Evolutionary conservation across 2,113 vertebrate genomes (phyloP), one percentile per base, ranked within the genome.

Genomic region (Daboia siamensis): DNA sequence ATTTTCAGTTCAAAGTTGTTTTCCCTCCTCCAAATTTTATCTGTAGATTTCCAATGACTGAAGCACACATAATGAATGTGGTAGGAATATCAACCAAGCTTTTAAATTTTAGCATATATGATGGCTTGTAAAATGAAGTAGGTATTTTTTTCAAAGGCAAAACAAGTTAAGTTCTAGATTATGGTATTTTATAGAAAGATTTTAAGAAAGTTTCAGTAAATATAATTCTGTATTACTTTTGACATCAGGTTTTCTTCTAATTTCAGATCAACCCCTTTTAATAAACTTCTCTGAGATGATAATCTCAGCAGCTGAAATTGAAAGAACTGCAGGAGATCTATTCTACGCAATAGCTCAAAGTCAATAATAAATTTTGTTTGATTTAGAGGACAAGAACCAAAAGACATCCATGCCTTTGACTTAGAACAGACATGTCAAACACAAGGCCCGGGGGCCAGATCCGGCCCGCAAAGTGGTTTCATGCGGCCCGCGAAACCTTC

Each of bases 351-450:
- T 55, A 92, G 86, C 51, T 87, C 86, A 74, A 88, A 88, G 86
- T 33, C 91, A 88, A 26, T 15, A 92, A 55, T 88, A 92, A 88
- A 80, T 92, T 74, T 91, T 61, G 56, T 46, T 86, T 86, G 84
- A 86, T 46, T 23, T 59, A 10, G 5, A 51, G 17, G 44, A 48
- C 80, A 54, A 69, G 51, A 55, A 54, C n/a, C 69, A 69, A 88
- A 92, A 69, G 24, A 88, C n/a, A 88, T 56, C 48, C n/a, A 69
- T 54, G 39, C 55, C 44, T 44, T 29, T 69, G 21, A 54, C 48
- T 88, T 61, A 29, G 24, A 44, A 86, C n/a, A n/a, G n/a, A n/a
- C n/a, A n/a, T n/a, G n/a, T n/a, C n/a, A n/a, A n/a, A n/a, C n/a
- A n/a, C n/a, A n/a, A n/a, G n/a, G n/a, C n/a, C n/a, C n/a, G n/a